phyloP scores from a whole-genome alignment of 2,113 vertebrate genomes.

The Strix uralensis region DNA sequence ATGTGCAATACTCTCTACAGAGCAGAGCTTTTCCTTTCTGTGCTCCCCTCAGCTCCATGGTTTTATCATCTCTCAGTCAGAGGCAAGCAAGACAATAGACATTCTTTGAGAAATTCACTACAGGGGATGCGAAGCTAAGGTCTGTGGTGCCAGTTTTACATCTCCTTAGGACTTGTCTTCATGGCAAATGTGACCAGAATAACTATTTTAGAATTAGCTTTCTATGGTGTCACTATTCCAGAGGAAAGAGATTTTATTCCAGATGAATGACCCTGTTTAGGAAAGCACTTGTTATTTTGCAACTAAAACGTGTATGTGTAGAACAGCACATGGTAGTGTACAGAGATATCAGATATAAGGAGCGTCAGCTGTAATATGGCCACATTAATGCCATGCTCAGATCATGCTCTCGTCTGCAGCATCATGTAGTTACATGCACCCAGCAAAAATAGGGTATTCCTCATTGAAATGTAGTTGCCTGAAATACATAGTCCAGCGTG shows the following conservation, averaged over 20 bases:
- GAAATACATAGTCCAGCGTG: background rate
- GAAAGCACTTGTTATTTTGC: background rate
- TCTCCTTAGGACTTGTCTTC: conserved; percentile 38
- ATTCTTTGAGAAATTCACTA: conserved; percentile 53
- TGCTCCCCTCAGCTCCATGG: conserved; percentile 14
- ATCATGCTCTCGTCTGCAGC: background rate
- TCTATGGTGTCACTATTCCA: background rate
- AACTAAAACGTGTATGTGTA: accelerated
- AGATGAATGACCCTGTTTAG: background rate
- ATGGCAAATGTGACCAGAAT: conserved; percentile 58
- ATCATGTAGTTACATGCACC: background rate
- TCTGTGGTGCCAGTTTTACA: conserved; percentile 49
- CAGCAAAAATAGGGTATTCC: background rate
- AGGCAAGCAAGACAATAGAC: conserved; percentile 47
- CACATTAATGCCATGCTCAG: background rate
- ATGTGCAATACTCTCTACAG: background rate
- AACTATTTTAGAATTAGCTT: conserved; percentile 52
- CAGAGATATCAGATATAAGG: background rate
- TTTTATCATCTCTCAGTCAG: conserved; percentile 58
- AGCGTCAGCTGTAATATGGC: background rate
- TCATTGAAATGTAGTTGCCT: background rate
- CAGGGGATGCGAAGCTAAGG: conserved; percentile 15
- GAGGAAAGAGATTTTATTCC: conserved; percentile 22
- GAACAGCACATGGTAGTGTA: background rate
- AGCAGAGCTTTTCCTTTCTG: conserved; percentile 47